A percentile compares a stretch with the other conserved stretches of the same genome.
Conservation (phyloP, 2,888 invertebrate genomes). For the Cetonia aurata region DNA sequence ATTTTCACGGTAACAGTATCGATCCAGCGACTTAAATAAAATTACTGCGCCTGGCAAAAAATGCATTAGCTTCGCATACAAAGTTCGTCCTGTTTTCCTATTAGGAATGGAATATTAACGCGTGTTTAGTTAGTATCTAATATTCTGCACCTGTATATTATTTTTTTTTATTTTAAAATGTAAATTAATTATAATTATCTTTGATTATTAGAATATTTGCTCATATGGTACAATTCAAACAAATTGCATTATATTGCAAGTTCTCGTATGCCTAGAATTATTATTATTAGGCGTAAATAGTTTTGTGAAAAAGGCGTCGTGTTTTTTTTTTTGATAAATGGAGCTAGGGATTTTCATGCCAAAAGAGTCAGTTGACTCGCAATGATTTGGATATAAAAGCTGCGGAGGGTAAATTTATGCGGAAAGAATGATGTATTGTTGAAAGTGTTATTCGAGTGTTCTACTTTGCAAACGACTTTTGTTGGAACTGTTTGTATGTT, state of each 20-base stretch:
- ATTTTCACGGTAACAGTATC: conserved; percentile 40
- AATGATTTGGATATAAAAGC: conserved; percentile 55
- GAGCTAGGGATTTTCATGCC: conserved; percentile 54
- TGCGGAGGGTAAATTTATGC: conserved; percentile 52
- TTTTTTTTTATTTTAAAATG: background rate
- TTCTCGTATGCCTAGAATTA: too few species aligned
- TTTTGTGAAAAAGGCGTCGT: background rate
- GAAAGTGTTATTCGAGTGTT: conserved; percentile 50
- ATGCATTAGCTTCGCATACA: conserved; percentile 35
- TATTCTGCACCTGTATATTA: conserved; percentile 6
- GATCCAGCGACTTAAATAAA: conserved; percentile 33
- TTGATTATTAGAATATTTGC: too few species aligned
- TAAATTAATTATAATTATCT: too few species aligned
- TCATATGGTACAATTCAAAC: too few species aligned
- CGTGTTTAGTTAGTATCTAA: background rate
- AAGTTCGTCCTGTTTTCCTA: background rate
- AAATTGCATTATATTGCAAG: too few species aligned
- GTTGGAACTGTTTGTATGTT: conserved; percentile 42
- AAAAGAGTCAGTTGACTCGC: conserved; percentile 51
- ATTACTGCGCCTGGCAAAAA: conserved; percentile 32
- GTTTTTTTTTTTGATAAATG: conserved; percentile 54
- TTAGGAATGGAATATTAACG: too few species aligned
- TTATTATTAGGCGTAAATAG: too few species aligned
- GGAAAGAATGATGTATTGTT: conserved; percentile 53
- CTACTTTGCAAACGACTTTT: conserved; percentile 50